Evolutionary conservation across 2,888 invertebrate species (phyloP).

Genomic region (Fragum whitleyi): DNA sequence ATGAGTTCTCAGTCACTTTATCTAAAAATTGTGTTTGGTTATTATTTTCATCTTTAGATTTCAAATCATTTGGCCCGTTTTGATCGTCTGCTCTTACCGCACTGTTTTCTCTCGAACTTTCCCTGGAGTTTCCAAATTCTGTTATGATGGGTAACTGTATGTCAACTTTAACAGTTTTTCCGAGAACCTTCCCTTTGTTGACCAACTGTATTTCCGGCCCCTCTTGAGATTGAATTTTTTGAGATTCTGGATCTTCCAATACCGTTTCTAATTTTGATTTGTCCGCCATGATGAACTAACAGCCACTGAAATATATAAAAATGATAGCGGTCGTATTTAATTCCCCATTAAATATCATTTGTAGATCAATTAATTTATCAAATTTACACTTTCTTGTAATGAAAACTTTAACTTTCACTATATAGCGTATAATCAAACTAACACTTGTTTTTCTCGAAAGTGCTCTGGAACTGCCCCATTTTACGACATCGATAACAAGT

Average conservation of each 20-base stretch:
- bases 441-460: no score
- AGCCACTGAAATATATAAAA: not conserved
- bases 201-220: not conserved
- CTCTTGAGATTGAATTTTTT: not conserved
- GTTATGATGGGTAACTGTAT: conserved; percentile 16
- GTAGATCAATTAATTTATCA: no score
- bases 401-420: no score
- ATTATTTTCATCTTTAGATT: conserved; percentile 11
- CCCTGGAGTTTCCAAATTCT: not conserved
- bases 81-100: not conserved
- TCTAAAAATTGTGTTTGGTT: not conserved
- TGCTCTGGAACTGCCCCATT: no score
- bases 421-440: no score
- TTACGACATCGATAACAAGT: no score
- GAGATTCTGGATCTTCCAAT: conserved; percentile 1
- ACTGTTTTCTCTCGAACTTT: conserved; percentile 21
- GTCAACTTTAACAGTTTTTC: conserved; percentile 10
- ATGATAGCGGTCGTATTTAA: no score
- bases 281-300: not conserved
- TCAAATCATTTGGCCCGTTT: not conserved
- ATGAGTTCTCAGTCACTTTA: not conserved
- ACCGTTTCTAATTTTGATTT: conserved; percentile 16
- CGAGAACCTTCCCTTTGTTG: not conserved
- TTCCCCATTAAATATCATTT: no score
- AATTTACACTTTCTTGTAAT: no score